Conservation (phyloP, 92 coral and sea anemone genomes). For the Palythoa heliodiscus region DNA sequence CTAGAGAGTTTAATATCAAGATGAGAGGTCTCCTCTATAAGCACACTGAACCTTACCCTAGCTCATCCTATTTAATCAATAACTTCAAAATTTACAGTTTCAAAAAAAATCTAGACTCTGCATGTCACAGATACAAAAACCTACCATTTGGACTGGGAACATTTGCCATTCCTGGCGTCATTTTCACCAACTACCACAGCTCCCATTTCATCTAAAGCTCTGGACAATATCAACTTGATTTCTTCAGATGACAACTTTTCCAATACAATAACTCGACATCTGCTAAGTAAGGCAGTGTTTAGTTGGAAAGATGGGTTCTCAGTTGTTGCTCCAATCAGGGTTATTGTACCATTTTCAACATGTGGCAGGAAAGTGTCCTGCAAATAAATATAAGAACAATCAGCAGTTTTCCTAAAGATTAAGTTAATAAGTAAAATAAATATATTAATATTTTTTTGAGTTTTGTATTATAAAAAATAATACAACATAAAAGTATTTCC, state of each 20-base stretch:
- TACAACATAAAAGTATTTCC: no score
- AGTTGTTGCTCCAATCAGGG: slow-evolving; percentile 97
- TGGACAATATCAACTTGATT: slow-evolving; percentile 62
- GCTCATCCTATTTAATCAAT: no score
- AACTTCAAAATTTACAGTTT: no score
- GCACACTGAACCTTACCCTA: no score
- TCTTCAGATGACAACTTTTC: slow-evolving; percentile 83
- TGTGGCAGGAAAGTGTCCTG: slow-evolving; percentile 99
- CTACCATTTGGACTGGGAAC: slow-evolving; percentile 29
- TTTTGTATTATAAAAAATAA: no score
- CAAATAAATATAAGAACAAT: background rate
- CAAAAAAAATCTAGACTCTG: no score
- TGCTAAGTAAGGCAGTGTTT: slow-evolving; percentile 91
- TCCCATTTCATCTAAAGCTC: slow-evolving; percentile 77
- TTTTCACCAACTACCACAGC: slow-evolving; percentile 45
- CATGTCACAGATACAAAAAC: slow-evolving; percentile 2
- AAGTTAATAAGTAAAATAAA: no score
- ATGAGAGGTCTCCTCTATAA: no score
- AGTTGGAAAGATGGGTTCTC: slow-evolving; percentile 99
- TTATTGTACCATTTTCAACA: slow-evolving; percentile 97
- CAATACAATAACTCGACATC: slow-evolving; percentile 92
- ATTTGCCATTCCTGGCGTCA: background rate
- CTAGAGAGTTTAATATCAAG: no score
- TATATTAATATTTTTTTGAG: no score
- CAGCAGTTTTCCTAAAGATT: background rate